Evolutionary conservation across 1,140 invertebrate species (phyloP).

Genomic region (Heliothis virescens): DNA sequence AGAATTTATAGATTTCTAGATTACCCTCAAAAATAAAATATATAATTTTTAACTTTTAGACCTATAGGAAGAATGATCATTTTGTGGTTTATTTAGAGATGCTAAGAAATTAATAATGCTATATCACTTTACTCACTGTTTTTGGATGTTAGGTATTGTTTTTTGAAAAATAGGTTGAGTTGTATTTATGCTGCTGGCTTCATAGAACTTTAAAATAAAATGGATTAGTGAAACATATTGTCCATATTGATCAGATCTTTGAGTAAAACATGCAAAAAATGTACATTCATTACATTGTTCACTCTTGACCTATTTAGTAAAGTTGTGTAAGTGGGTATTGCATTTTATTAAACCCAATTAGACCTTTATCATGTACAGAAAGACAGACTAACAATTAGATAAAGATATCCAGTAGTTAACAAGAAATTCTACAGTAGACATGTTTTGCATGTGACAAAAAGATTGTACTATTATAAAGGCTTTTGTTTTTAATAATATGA

Average conservation of each 20-base stretch:
- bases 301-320: constrained; percentile 13
- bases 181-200: too few relatives aligned
- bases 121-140: too few relatives aligned
- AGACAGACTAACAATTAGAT: background rate
- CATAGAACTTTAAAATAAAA: too few relatives aligned
- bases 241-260: background rate
- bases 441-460: background rate
- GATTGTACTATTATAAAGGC: constrained; percentile 13
- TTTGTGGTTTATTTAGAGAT: too few relatives aligned
- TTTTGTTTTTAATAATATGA: constrained; percentile 33
- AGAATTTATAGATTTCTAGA: background rate
- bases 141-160: too few relatives aligned
- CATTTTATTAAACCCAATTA: constrained; percentile 8
- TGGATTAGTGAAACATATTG: too few relatives aligned
- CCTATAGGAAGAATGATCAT: too few relatives aligned
- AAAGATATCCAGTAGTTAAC: background rate
- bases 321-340: constrained; percentile 13
- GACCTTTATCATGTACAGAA: background rate
- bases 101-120: too few relatives aligned
- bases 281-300: background rate
- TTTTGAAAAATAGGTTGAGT: too few relatives aligned
- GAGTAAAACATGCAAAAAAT: background rate
- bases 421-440: background rate
- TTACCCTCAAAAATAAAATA: background rate
- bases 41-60: too few relatives aligned